These are phyloP conservation scores for Parapsyche elsis DNA, from an alignment of 1,140 invertebrate species.

Conservation along the genomic window DNA sequence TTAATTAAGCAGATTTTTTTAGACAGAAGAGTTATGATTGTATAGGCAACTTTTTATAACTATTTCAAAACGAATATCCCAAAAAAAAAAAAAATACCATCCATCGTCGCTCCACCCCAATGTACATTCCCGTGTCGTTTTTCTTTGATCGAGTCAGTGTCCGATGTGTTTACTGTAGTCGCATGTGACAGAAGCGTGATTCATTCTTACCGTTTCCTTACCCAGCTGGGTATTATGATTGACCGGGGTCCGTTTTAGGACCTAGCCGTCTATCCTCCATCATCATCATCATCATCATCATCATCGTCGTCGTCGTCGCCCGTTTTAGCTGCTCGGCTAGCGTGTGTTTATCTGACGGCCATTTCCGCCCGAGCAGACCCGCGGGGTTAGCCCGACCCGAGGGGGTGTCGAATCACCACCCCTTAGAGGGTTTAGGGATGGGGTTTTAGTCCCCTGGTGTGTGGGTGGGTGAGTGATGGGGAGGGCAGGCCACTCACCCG, in stretches of 20 bases:
- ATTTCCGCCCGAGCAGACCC: neutral
- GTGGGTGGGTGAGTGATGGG: neutral
- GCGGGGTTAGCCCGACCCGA: neutral
- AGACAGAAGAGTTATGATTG: no score
- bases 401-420: neutral
- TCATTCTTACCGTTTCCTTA: neutral
- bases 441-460: neutral
- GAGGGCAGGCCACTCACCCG: slow-evolving; percentile 14
- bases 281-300: neutral
- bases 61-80: no score
- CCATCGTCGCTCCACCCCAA: no score
- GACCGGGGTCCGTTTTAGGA: neutral
- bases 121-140: no score
- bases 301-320: neutral
- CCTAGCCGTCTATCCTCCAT: neutral
- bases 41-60: no score
- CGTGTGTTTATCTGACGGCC: neutral
- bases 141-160: no score
- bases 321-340: neutral
- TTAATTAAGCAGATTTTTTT: no score
- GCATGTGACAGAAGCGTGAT: no score
- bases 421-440: neutral
- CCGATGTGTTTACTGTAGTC: no score
- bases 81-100: no score
- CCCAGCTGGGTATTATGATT: neutral